These are phyloP conservation scores for Takifugu rubripes DNA, from an alignment of 2,797 vertebrate species.

Conservation along the genomic window DNA sequence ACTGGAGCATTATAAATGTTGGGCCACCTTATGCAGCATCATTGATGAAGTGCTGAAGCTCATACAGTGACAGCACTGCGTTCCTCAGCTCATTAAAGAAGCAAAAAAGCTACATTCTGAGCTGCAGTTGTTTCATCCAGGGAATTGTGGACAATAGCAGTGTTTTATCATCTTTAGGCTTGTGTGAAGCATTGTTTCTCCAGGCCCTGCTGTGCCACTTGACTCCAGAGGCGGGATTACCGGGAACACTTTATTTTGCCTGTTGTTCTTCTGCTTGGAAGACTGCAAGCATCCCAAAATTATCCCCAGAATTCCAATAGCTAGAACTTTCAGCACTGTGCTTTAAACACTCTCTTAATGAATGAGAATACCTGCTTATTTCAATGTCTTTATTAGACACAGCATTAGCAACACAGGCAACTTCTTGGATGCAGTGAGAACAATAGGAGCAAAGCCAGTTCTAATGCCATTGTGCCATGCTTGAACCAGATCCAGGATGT, in stretches of 20 bases:
- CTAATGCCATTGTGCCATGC: constrained; percentile 60
- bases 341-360: constrained; percentile 38
- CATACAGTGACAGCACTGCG: constrained; percentile 44
- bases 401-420: constrained; percentile 35
- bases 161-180: constrained; percentile 73
- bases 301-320: too few species aligned
- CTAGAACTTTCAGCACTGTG: constrained; percentile 52
- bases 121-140: constrained; percentile 35
- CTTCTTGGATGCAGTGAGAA: constrained; percentile 16
- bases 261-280: constrained; percentile 20
- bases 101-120: constrained; percentile 48
- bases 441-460: constrained; percentile 36
- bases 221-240: constrained; percentile 32
- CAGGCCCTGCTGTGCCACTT: constrained; percentile 47
- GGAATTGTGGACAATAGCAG: constrained; percentile 65
- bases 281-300: constrained; percentile 18
- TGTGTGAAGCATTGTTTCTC: constrained; percentile 32
- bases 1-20: constrained; percentile 65
- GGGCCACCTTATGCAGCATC: constrained; percentile 57
- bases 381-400: too few species aligned
- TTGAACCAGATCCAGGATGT: constrained; percentile 74
- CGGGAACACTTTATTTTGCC: constrained; percentile 19
- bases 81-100: constrained; percentile 71
- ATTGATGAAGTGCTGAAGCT: constrained; percentile 66
- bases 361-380: too few species aligned